Evolutionary conservation across 2,888 invertebrate genomes (phyloP).

Genomic region (Malthinus seriepunctatus): DNA sequence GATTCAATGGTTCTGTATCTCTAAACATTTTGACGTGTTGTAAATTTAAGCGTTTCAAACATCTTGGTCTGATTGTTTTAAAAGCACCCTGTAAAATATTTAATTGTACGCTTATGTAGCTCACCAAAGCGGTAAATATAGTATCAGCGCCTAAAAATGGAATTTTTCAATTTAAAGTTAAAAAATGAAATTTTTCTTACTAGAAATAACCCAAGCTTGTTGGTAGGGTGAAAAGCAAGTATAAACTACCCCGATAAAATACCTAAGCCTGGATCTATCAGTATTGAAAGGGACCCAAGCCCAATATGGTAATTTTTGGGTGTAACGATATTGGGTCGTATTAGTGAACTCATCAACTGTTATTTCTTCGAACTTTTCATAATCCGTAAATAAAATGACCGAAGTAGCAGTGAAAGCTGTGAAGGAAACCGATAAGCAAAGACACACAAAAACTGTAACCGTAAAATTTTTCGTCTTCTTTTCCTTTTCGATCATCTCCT

Average conservation of each 20-base stretch:
- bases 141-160: constrained; percentile 37
- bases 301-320: constrained; percentile 34
- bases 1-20: constrained; percentile 25
- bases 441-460: constrained; percentile 8
- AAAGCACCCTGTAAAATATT: constrained; percentile 39
- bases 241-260: constrained; percentile 26
- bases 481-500: constrained; percentile 27
- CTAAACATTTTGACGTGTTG: constrained; percentile 11
- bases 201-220: constrained; percentile 31
- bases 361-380: constrained; percentile 8
- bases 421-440: constrained; percentile 14
- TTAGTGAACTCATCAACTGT: constrained; percentile 7
- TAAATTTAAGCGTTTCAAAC: constrained; percentile 29
- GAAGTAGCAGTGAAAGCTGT: constrained; percentile 20
- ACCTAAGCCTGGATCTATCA: constrained; percentile 16
- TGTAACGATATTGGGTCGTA: constrained; percentile 25
- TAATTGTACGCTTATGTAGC: constrained; percentile 37
- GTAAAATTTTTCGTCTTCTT: constrained; percentile 30
- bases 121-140: constrained; percentile 36
- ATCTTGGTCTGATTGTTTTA: constrained; percentile 36
- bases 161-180: background rate
- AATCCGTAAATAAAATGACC: constrained; percentile 17
- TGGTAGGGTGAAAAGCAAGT: constrained; percentile 29
- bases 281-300: constrained; percentile 32
- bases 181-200: constrained; percentile 7